phyloP scores from a whole-genome alignment of 1,140 invertebrate genomes.

The Drosophila sucinea region DNA sequence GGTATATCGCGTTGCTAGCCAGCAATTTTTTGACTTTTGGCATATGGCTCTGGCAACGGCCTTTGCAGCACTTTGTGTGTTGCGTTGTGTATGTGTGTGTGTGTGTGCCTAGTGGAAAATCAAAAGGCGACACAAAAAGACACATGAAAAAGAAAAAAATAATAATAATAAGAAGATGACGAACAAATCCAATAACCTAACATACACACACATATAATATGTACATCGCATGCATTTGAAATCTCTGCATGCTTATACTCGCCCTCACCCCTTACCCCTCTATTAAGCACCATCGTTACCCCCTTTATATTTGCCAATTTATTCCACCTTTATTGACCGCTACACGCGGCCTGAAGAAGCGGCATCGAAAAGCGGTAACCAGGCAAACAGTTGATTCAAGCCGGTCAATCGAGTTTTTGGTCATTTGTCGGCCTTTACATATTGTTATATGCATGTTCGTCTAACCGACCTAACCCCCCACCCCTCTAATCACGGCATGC shows the following conservation, averaged over 20 bases:
- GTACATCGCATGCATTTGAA: constrained; percentile 42
- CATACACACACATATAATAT: not conserved
- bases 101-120: constrained; percentile 56
- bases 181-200: constrained; percentile 50
- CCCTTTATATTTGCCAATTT: constrained; percentile 53
- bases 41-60: constrained; percentile 71
- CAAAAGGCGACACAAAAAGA: constrained; percentile 36
- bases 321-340: constrained; percentile 77
- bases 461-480: not conserved
- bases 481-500: not conserved
- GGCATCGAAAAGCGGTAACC: constrained; percentile 12
- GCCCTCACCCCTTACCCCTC: not conserved
- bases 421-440: constrained; percentile 36
- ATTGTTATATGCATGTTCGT: constrained; percentile 11
- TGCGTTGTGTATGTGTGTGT: constrained; percentile 51
- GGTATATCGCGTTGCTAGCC: not conserved
- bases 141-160: constrained; percentile 22
- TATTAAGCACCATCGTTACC: not conserved
- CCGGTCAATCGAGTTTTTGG: constrained; percentile 68
- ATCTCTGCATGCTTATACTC: constrained; percentile 29
- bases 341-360: constrained; percentile 52
- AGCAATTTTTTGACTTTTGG: constrained; percentile 62
- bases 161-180: not conserved
- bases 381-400: constrained; percentile 31
- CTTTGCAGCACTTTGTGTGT: constrained; percentile 67